Conservation (phyloP, 1,140 invertebrate genomes). For the Philotrypesis tridentata region DNA sequence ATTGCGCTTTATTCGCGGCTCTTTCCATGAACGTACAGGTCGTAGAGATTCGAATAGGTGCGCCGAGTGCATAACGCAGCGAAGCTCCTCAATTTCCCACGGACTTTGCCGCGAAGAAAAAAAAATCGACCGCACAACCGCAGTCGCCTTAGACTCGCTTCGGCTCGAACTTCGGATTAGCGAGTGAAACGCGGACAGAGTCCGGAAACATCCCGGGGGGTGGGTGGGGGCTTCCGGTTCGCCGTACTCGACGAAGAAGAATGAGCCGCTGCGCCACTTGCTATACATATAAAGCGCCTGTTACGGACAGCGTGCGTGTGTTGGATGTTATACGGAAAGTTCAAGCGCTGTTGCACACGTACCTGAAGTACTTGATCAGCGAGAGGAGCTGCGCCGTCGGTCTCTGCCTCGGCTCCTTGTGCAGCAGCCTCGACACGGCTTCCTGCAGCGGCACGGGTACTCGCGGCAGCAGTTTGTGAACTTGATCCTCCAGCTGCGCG, state of each 20-base stretch:
- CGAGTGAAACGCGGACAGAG: slow-evolving; percentile 3
- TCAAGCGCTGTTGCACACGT: slow-evolving; percentile 64
- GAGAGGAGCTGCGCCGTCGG: slow-evolving; percentile 91
- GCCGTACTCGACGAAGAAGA: background rate
- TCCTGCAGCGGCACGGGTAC: slow-evolving; percentile 91
- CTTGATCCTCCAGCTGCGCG: slow-evolving; percentile 85
- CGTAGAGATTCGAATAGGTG: background rate
- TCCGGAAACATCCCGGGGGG: background rate
- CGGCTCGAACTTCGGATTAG: background rate
- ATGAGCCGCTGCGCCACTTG: background rate
- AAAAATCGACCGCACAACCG: too few relatives aligned
- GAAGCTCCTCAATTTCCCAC: too few relatives aligned
- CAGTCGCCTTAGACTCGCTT: too few relatives aligned
- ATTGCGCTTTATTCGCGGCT: background rate
- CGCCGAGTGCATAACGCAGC: background rate
- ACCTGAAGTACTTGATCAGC: slow-evolving; percentile 92
- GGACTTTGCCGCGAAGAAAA: too few relatives aligned
- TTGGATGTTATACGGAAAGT: background rate
- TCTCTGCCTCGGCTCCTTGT: slow-evolving; percentile 85
- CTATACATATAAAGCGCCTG: background rate
- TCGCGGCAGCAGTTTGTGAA: slow-evolving; percentile 83
- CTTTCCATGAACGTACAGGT: too few relatives aligned
- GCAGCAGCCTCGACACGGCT: slow-evolving; percentile 87
- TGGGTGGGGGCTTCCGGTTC: too few relatives aligned
- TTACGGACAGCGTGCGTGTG: background rate